Percentiles rank a stretch among this genome's conserved stretches.
Conservation (phyloP, 2,113 vertebrate species). For the Elaphurus davidianus region DNA sequence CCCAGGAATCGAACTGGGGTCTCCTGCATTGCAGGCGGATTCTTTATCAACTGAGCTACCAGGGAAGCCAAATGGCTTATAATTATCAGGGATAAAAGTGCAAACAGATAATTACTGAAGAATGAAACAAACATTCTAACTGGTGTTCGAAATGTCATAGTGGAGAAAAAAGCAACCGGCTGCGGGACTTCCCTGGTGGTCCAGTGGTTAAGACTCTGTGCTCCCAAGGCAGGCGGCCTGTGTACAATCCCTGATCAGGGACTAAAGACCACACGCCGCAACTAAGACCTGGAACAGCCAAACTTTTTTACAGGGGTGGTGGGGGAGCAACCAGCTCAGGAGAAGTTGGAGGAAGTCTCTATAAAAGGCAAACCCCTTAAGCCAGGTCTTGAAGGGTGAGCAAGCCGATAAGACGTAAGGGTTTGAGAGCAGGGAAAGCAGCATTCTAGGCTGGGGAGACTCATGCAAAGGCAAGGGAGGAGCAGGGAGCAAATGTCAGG, state of each 20-base stretch:
- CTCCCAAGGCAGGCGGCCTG: neutral
- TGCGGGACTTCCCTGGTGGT: neutral
- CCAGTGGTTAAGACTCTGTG: neutral
- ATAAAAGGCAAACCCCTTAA: neutral
- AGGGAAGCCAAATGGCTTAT: neutral
- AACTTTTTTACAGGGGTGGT: neutral
- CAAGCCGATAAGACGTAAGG: neutral
- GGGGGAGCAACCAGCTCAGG: neutral
- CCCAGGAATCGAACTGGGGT: neutral
- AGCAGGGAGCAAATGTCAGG: neutral
- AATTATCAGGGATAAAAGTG: neutral
- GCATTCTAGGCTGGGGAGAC: neutral
- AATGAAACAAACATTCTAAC: neutral
- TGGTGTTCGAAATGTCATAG: neutral
- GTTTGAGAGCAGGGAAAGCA: neutral
- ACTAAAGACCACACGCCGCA: neutral
- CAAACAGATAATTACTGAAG: neutral
- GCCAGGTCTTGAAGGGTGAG: neutral
- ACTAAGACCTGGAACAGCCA: fast-evolving
- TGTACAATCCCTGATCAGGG: neutral
- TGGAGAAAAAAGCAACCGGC: neutral
- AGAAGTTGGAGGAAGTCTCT: neutral
- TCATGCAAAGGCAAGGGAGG: neutral
- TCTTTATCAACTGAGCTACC: neutral
- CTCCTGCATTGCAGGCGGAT: neutral